Evolutionary conservation across 2,113 vertebrate species (phyloP), one percentile per base, ranked within the genome.

Genomic region (Oncorhynchus kisutch): DNA sequence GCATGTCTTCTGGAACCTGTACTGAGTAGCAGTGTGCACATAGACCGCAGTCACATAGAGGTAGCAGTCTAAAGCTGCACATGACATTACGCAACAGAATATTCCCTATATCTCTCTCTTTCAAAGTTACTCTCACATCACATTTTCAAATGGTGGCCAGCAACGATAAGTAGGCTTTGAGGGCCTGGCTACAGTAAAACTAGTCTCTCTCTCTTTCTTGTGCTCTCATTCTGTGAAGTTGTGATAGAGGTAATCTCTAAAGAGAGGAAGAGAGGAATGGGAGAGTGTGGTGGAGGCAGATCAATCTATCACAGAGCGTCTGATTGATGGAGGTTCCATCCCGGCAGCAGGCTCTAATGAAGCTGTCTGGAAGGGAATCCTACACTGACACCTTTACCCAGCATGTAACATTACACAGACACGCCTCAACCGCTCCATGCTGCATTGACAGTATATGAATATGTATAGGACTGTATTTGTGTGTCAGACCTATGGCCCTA

Each of bases 231-330:
- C 70, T 90, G 76, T 86, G 79, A 90, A 87, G 88, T 83, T 79
- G 80, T 86, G 86, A 86, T 90, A 75, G 77, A 86, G 87, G 88
- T 85, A 91, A 90, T 90, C 87, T 86, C 82, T 77, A 75, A 75
- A 74, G 74, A 82, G 51, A 72, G 69, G 75, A 54, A 54, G 13
- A 54, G 16, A 83, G 75, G 73, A 82, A 81, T 77, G 74, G 81
- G 62, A 27, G 39, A 84, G 78, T 66, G 81, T 77, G 77, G 77
- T 76, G 73, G 83, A 34, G 34, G 7, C 34, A 34, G 66, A 80
- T 81, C 75, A 80, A 85, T 85, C 71, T 79, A 86, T 86, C 81
- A 27, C 72, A 24, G 73, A 54, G 51, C 5, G 51, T 54, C 51
- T 54, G 51, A 85, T 89, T 76, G 72, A 89, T 86, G 62, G 75